Conservation (phyloP, 2,113 vertebrate species). For the Ploceus nigricollis region DNA sequence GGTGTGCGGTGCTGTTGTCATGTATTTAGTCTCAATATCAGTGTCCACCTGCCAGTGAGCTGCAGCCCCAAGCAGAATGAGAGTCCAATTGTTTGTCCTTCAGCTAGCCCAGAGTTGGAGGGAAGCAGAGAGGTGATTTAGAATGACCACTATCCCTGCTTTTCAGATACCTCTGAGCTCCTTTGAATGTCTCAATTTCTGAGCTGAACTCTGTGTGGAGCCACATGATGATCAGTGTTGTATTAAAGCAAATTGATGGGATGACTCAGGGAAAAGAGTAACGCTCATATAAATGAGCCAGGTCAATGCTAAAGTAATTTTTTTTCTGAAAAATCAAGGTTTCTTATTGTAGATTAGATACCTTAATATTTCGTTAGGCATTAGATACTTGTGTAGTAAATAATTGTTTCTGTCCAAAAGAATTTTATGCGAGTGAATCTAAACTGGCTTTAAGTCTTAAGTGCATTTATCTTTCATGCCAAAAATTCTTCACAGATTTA, state of each 20-base stretch:
- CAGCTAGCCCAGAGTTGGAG: background rate
- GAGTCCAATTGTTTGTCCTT: background rate
- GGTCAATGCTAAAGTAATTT: background rate
- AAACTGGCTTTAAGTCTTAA: background rate
- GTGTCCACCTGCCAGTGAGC: background rate
- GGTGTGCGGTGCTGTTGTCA: background rate
- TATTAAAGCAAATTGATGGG: background rate
- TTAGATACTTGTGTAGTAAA: background rate
- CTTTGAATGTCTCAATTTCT: background rate
- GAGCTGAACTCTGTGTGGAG: background rate
- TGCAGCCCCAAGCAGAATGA: background rate
- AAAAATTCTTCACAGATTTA: background rate
- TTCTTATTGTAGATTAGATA: background rate
- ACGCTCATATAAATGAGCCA: background rate
- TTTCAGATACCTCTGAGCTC: background rate
- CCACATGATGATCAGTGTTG: background rate
- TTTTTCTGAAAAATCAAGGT: background rate
- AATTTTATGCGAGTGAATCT: background rate
- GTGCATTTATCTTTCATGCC: background rate
- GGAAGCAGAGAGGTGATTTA: background rate
- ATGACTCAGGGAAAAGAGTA: conserved; percentile 42
- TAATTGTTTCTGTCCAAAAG: background rate
- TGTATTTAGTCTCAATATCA: background rate
- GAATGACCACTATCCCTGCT: background rate
- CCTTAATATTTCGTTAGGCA: background rate